Evolutionary conservation across 2,113 vertebrate species (phyloP).

Genomic region (Cairina moschata): DNA sequence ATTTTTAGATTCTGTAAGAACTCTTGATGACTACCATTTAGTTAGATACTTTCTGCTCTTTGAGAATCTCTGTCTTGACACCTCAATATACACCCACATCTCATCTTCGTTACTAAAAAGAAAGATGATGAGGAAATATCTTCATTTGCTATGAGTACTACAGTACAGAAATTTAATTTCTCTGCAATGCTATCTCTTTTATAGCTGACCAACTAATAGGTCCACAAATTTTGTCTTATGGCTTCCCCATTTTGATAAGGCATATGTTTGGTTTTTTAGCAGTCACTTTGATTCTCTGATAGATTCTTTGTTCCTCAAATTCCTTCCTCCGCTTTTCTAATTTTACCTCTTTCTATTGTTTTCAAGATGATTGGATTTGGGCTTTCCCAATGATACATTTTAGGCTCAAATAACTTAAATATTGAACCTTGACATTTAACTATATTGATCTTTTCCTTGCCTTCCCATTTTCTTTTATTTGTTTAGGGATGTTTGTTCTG

Average conservation of each 20-base stretch:
- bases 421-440: constrained; percentile 53
- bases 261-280: not conserved
- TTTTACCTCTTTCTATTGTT: constrained; percentile 18
- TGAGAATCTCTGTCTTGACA: not conserved
- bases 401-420: constrained; percentile 38
- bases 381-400: constrained; percentile 29
- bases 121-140: not conserved
- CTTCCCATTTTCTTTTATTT: constrained; percentile 18
- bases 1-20: constrained; percentile 41
- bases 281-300: not conserved
- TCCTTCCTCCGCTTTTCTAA: constrained; percentile 12
- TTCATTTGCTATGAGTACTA: not conserved
- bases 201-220: not conserved
- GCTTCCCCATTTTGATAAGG: not conserved
- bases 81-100: not conserved
- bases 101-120: not conserved
- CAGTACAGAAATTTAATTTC: not conserved
- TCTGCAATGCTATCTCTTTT: not conserved
- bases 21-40: not conserved
- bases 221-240: fast-evolving
- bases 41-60: not conserved
- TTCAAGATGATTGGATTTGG: constrained; percentile 17
- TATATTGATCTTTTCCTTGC: constrained; percentile 27
- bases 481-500: constrained; percentile 28
- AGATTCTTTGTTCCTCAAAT: not conserved